Evolutionary conservation across 2,113 vertebrate species (phyloP).

Genomic region (Mellivora capensis): DNA sequence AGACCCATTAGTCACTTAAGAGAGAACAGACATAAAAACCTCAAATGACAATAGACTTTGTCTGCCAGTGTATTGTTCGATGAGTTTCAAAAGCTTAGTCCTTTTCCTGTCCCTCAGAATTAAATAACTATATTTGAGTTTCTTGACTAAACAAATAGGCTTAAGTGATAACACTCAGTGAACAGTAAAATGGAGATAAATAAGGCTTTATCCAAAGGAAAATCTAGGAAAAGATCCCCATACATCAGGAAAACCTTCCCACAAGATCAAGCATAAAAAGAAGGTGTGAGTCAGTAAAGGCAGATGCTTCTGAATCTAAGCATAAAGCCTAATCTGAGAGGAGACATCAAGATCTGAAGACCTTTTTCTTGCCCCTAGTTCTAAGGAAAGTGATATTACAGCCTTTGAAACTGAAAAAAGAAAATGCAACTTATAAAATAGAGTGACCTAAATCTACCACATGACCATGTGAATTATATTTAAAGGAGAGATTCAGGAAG

Average conservation of each 20-base stretch:
- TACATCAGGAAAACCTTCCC: not conserved
- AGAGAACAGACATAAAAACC: not conserved
- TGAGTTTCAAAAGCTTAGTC: not conserved
- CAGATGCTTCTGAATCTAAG: not conserved
- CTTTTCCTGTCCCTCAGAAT: not conserved
- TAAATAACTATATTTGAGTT: not conserved
- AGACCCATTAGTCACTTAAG: not conserved
- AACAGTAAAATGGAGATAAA: not conserved
- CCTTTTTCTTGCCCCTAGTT: not conserved
- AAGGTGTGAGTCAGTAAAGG: not conserved
- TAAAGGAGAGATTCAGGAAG: not conserved
- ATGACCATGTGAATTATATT: not conserved
- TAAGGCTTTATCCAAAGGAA: not conserved
- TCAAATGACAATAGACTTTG: not conserved
- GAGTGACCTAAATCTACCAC: too few species aligned
- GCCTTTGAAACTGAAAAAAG: not conserved
- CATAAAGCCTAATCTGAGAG: not conserved
- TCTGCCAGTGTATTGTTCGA: not conserved
- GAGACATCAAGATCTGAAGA: not conserved
- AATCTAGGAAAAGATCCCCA: not conserved
- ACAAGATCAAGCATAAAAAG: not conserved
- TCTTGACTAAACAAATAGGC: not conserved
- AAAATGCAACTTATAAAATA: not conserved
- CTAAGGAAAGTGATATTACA: not conserved
- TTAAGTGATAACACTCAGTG: not conserved